Evolutionary conservation across 2,888 invertebrate species (phyloP), one percentile per base, ranked within the genome.

Genomic region (Lasius fuliginosus): DNA sequence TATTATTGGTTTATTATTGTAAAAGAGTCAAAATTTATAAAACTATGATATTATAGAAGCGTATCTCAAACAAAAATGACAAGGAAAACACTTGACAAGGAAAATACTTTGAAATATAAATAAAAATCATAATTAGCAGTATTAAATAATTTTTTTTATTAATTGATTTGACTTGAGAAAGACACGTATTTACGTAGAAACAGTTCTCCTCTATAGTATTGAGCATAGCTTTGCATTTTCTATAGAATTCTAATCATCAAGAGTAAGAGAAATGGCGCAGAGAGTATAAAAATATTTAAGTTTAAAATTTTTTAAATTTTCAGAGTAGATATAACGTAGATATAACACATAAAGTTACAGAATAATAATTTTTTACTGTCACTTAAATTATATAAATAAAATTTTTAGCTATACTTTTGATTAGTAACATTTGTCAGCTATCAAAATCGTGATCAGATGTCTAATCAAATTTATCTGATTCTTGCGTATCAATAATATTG

Each of bases 401-500:
- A 60, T 42, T 23, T 12, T 3, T 11, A 36, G 9, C 8, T 56
- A 68, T n/a, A 68, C n/a, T 30, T 36, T 15, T 40, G 6, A 73
- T 36, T 40, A 73, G 0, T 40, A 12, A 73, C 46, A 49, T 30
- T 40, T 30, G 15, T 40, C 3, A 5, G 0, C 1, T 62, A 3
- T 62, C 42, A 62, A 62, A 58, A 46, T 42, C n/a, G 3, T n/a
- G 42, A 42, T 18, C 18, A 15, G 18, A 15, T 74, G 60, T 60
- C 30, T 60, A 60, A 74, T 71, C 71, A 0, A 71, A 58, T 23
- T 71, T 30, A 60, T 73, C 18, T 60, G 40, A 60, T 60, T 23
- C 18, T 40, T 6, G 0, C 8, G 1, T 27, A 73, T 23, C 11
- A 33, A 36, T 5, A 27, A 23, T 3, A 23, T 23, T 8, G 18